Evolutionary conservation across 2,797 vertebrate genomes (phyloP).

Genomic region (Scolopax bukidnonensis): DNA sequence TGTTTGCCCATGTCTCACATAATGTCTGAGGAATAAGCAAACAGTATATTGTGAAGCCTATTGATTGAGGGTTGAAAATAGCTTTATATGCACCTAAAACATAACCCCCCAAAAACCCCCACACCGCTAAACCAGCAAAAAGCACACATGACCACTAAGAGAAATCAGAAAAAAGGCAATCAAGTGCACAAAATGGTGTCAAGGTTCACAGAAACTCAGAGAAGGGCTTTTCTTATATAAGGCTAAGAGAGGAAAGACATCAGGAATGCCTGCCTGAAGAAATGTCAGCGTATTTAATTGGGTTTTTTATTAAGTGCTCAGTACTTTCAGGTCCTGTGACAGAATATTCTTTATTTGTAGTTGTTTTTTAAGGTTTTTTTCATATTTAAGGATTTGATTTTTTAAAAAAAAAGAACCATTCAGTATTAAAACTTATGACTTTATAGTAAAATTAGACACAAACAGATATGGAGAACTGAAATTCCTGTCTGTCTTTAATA

Average conservation of each 20-base stretch:
- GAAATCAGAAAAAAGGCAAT: background rate
- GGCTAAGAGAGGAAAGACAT: background rate
- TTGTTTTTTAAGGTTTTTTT: fast-evolving
- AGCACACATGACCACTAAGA: background rate
- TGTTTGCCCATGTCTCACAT: background rate
- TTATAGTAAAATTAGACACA: background rate
- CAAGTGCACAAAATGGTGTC: background rate
- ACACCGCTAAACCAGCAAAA: background rate
- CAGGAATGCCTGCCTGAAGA: background rate
- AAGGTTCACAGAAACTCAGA: background rate
- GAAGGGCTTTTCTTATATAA: background rate
- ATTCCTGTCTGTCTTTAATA: background rate
- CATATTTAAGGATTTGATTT: background rate
- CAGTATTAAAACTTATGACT: background rate
- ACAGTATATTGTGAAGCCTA: background rate
- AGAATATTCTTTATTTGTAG: background rate
- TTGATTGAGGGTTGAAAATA: background rate
- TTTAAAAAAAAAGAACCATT: background rate
- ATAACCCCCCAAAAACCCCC: background rate
- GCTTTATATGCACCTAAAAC: background rate
- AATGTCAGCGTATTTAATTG: background rate
- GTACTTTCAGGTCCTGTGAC: background rate
- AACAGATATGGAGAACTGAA: background rate
- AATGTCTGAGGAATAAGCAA: background rate
- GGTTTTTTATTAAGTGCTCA: background rate